Evolutionary conservation across 2,113 vertebrate genomes (phyloP).

Genomic region (Casuarius casuarius): DNA sequence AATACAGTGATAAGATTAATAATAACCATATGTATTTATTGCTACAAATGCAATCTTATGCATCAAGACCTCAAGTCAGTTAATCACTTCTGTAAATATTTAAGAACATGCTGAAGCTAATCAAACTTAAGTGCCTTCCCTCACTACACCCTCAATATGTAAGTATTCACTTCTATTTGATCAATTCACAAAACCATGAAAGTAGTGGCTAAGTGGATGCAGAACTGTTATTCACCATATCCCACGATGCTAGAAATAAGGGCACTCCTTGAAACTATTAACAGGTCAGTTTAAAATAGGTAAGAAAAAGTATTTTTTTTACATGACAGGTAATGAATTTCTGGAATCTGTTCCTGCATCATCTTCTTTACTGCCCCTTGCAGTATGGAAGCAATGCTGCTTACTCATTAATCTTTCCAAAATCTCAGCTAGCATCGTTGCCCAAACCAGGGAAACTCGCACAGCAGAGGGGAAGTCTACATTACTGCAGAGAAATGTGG

Average conservation of each 20-base stretch:
- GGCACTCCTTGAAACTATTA: background rate
- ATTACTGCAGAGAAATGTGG: background rate
- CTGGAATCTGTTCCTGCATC: background rate
- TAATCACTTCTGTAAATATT: background rate
- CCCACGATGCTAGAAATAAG: background rate
- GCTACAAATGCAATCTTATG: background rate
- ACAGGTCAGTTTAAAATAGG: background rate
- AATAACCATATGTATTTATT: background rate
- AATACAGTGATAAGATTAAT: background rate
- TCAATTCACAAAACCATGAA: background rate
- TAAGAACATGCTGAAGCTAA: background rate
- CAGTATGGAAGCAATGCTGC: background rate
- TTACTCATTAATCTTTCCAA: background rate
- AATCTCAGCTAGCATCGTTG: background rate
- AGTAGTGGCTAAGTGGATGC: background rate
- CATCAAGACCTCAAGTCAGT: background rate
- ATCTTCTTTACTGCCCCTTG: background rate
- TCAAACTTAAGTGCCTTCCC: background rate
- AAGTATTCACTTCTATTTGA: background rate
- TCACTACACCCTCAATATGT: background rate
- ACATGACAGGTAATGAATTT: background rate
- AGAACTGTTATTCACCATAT: background rate
- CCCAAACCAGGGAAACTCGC: background rate
- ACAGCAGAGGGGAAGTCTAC: background rate
- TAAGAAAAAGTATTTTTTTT: background rate